Conservation (phyloP, 2,797 vertebrate species). For the Neoniphon sammara region DNA sequence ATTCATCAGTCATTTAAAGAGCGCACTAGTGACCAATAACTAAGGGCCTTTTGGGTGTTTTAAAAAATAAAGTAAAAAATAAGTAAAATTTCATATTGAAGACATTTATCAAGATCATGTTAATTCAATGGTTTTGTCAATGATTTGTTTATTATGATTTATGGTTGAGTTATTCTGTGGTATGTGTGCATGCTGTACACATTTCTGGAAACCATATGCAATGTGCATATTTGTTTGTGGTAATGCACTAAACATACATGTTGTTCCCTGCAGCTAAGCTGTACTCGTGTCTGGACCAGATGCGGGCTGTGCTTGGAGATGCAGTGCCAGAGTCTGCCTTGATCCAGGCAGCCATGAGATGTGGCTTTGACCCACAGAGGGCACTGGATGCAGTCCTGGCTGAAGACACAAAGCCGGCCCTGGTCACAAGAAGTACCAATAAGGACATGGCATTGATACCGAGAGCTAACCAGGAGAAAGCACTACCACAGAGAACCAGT, state of each 20-base stretch:
- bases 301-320: slow-evolving; percentile 93
- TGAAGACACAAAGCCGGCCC: slow-evolving; percentile 77
- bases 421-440: slow-evolving; percentile 51
- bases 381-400: slow-evolving; percentile 91
- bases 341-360: slow-evolving; percentile 87
- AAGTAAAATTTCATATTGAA: neutral
- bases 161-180: neutral
- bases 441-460: slow-evolving; percentile 30
- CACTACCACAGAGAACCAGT: slow-evolving; percentile 67
- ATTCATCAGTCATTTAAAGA: neutral
- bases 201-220: slow-evolving; percentile 84
- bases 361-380: slow-evolving; percentile 90
- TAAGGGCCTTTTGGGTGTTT: too few relatives aligned
- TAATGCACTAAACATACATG: neutral
- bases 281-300: slow-evolving; percentile 95
- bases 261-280: slow-evolving; percentile 85
- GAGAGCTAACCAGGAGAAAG: slow-evolving; percentile 69
- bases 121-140: neutral
- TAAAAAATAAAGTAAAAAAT: too few relatives aligned
- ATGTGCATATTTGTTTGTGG: neutral
- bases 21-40: too few relatives aligned
- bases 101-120: neutral
- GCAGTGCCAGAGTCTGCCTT: slow-evolving; percentile 88
- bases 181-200: slow-evolving; percentile 82
- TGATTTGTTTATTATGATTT: neutral